Percentiles rank a stretch among this genome's conserved stretches.
These are phyloP conservation scores for Cololabis saira DNA, from an alignment of 2,113 vertebrate genomes.

Conservation along the genomic window DNA sequence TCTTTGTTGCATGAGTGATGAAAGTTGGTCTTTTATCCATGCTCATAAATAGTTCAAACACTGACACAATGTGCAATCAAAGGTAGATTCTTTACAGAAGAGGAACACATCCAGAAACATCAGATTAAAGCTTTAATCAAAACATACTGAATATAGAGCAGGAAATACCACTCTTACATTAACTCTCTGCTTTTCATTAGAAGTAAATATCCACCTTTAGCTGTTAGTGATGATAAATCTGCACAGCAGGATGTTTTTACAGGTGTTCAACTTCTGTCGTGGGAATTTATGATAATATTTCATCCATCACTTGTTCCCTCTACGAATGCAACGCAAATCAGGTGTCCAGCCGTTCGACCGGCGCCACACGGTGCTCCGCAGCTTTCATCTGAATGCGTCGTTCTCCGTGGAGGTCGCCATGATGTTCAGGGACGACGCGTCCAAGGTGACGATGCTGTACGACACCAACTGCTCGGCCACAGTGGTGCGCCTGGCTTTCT, in stretches of 20 bases:
- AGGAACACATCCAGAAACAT: too few relatives aligned
- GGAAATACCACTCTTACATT: background rate
- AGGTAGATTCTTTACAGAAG: too few relatives aligned
- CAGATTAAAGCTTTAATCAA: too few relatives aligned
- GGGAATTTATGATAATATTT: conserved; percentile 7
- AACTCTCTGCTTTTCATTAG: background rate
- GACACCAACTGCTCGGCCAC: conserved; percentile 43
- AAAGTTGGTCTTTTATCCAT: background rate
- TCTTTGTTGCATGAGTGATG: background rate
- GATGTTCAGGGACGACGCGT: conserved; percentile 33
- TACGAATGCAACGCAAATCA: conserved; percentile 21
- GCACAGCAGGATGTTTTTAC: background rate
- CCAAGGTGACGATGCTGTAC: conserved; percentile 37
- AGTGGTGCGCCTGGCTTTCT: conserved; percentile 11
- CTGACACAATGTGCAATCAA: too few relatives aligned
- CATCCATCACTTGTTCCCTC: conserved; percentile 6
- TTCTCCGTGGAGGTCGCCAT: conserved; percentile 22
- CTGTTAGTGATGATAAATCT: background rate
- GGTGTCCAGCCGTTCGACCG: conserved; percentile 26
- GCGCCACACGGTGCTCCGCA: conserved; percentile 15
- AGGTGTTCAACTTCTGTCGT: background rate
- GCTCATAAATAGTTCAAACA: background rate
- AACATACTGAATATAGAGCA: too few relatives aligned
- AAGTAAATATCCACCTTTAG: background rate
- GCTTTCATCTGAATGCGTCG: conserved; percentile 23